Base-by-base conservation (phyloP, 2,797 vertebrate genomes). In the Sebastes oblongus region DNA sequence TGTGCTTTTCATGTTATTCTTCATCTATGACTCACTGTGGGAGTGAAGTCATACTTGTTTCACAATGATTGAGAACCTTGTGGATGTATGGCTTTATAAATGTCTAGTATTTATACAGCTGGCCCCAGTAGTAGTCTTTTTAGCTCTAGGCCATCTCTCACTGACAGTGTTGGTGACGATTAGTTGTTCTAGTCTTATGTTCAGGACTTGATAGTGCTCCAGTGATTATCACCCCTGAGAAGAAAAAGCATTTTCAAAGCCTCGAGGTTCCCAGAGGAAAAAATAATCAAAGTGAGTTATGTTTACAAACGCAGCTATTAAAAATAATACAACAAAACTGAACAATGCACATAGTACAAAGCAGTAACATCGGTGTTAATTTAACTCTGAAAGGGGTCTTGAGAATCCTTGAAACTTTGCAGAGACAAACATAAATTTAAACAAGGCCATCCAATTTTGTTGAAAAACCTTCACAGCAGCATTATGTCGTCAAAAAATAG, bases 361-460 rank as follows among this genome's bases (percentile, higher is more conserved):
- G 58, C 52, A 16, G 52, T 16, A 20, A 54, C 29, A 18, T 2
- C 34, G 24, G 34, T 46, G 50, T 66, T 67, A 14, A 72, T 75
- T 83, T 60, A 81, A 60, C 64, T 77, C 64, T 32, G 42, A 82
- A 54, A 36, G 30, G 27, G 36, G 75, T 56, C 46, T 65, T 56
- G 3, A 34, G 50, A 46, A 79, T 72, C 80, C 66, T 77, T 85
- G 74, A 75, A 84, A 85, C 61, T 74, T 58, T 42, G 34, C 24
- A 42, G 30, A 42, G 46, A 61, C 46, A 82, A 67, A 73, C 13
- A 71, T 16, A 78, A n/a, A n/a, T n/a, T n/a, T n/a, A n/a, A n/a
- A n/a, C n/a, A n/a, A n/a, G n/a, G n/a, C n/a, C n/a, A n/a, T n/a
- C n/a, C n/a, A n/a, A n/a, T n/a, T n/a, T n/a, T n/a, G n/a, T n/a